Base-by-base conservation (phyloP, 2,113 vertebrate genomes). In the Salvelinus sp. region DNA sequence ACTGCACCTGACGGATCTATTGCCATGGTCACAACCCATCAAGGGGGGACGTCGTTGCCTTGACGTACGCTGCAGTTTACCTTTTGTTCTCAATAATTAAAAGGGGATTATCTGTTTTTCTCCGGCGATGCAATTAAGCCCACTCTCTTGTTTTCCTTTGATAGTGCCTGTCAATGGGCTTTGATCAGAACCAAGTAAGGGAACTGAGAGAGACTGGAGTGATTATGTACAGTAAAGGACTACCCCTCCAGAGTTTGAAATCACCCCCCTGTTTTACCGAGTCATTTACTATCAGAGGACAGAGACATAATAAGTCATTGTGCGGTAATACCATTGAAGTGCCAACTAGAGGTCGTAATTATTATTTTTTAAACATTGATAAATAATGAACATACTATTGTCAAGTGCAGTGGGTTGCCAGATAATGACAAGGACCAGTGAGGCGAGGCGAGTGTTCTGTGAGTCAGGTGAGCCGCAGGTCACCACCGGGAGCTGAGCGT, bases 81-180 rank as follows among this genome's bases (percentile, higher is more conserved):
- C 79, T 82, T 86, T 88, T 88, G 83, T 84, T 87, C 78, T 80
- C 70, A n/a, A 60, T 89, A 88, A 90, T 91, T 91, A 88, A 81
- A 90, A 83, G 38, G 83, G 82, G 82, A 88, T 88, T 88, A 84
- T 79, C 58, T 18, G 44, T 1, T 0, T 63, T 68, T 68, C 5
- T 22, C 67, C 9, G 12, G 54, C 5, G 62, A 73, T 3, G 22
- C 78, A 75, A 70, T 79, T 48, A 67, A 63, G 64, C 64, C 67
- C 48, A 65, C 68, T 44, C 75, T 57, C 58, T 22, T 62, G 58
- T 62, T 62, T 62, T 73, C 4, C 64, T 33, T 69, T 74, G 66
- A 70, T 70, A 23, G 70, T 48, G 30, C 28, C 81, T 78, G 79
- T 79, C 67, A 18, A 2, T 69, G 25, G 25, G 38, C 70, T 87